Evolutionary conservation across 2,113 vertebrate species (phyloP), one percentile per base, ranked within the genome.

Genomic region (Parus major): DNA sequence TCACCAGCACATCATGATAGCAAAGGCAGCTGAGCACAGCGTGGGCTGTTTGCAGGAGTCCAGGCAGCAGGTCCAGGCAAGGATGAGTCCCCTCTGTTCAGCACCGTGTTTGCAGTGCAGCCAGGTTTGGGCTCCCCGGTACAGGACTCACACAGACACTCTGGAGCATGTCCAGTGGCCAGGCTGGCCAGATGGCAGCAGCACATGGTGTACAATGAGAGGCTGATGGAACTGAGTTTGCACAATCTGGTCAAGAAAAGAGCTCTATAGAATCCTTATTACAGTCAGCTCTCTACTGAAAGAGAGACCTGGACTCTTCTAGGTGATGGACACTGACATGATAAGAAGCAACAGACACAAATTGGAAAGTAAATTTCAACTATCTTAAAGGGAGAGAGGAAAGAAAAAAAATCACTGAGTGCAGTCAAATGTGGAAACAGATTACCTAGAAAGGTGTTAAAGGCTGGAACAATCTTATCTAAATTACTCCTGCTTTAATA

Each of bases 1-100:
- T 25, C 25, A 17, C 9, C 49, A 14, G n/a, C 0, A 3, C 2
- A 2, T 23, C 2, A 2, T 17, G 4, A 0, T 0, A 35, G 75
- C 25, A 18, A 12, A 57, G 53, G 20, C 3, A 50, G 60, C 44
- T 1, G 9, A 35, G 70, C 70, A 17, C 14, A 21, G 21, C 1
- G 1, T 10, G 56, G 56, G 41, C 66, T 50, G 52, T 1, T 9
- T 29, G 82, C 46, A 55, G 66, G 15, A n/a, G 17, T 0, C 5
- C 11, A 31, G 61, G 12, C 63, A 44, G 50, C 35, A 55, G 46
- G 4, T 1, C 10, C 24, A 25, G 68, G 75, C 24, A 15, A 39
- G 49, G 69, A 6, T 21, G 47, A n/a, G 4, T 16, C 10, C 36
- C 46, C 78, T n/a, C 36, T 28, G 9, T 0, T 8, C 52, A 31